These are phyloP conservation scores for Pseudonaja textilis DNA, from an alignment of 2,113 vertebrate genomes.

Conservation along the genomic window DNA sequence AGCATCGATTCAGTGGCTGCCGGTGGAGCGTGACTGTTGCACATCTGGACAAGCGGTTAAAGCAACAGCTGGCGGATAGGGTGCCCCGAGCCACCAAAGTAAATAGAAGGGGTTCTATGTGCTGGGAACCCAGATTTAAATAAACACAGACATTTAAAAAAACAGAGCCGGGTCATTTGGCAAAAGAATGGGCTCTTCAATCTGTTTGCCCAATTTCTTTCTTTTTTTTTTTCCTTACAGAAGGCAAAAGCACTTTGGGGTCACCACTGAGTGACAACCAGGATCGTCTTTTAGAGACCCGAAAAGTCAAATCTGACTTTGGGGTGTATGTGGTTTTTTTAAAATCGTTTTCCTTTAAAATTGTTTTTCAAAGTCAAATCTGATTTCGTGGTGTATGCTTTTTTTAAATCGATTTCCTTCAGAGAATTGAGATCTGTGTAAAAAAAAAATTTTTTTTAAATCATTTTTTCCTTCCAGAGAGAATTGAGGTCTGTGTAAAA, in stretches of 20 bases:
- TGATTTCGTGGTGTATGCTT: background rate
- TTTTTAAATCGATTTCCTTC: no score
- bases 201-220: background rate
- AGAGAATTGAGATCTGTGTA: no score
- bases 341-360: background rate
- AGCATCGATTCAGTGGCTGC: constrained; percentile 49
- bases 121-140: background rate
- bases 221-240: background rate
- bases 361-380: background rate
- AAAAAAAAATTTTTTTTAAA: background rate
- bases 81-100: constrained; percentile 48
- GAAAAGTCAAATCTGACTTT: background rate
- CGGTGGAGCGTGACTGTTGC: constrained; percentile 58
- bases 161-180: background rate
- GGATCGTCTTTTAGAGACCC: background rate
- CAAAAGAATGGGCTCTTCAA: background rate
- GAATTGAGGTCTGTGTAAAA: background rate
- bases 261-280: background rate
- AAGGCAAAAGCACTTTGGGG: background rate
- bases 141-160: background rate
- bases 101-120: constrained; percentile 45
- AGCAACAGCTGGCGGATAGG: constrained; percentile 53
- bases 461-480: background rate
- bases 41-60: constrained; percentile 63
- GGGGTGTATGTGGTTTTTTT: background rate